Evolutionary conservation across 2,113 vertebrate species (phyloP), one percentile per base, ranked within the genome.

Genomic region (Uria aalge): DNA sequence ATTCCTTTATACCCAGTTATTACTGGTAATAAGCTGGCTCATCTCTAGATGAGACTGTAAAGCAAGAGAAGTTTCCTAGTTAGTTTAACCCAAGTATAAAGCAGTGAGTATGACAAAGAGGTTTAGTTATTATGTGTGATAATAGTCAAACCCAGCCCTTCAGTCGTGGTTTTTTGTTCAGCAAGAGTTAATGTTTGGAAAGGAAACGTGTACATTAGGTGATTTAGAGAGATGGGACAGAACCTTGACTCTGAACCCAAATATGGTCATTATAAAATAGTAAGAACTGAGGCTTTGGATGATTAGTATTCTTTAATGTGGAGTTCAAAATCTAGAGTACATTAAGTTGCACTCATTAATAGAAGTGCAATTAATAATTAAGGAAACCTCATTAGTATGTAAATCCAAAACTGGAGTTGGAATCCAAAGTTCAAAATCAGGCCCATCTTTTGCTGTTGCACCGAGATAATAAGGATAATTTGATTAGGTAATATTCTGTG

Each of bases 11-110:
- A 56, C 26, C 43, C 40, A 75, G 53, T n/a, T 94, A 81, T 85
- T 95, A 73, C 76, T 32, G 26, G 36, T 62, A 81, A 85, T 79
- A 92, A 89, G 48, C 16, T 92, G 69, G 27, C 7, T 97, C 40
- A 85, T 95, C 41, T 94, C 88, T 94, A 92, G 80, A 94, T 27
- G 48, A 91, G 32, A 71, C 43, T 84, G 91, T 85, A 87, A 89
- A 96, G 29, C n/a, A 81, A 71, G 16, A 78, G 41, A 85, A 71
- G 36, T 64, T 78, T 92, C 52, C 60, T 56, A 53, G 63, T 66
- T 52, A 29, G 30, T 74, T 47, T 66, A 81, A 85, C 55, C 15
- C 7, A 73, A 82, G 66, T 48, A 56, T 82, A 88, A 67, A 79
- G 29, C 53, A 72, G 22, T 32, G 64, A 73, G 52, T 63, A 67